Conservation (phyloP, 92 coral and sea anemone genomes). For the Scolanthus callimorphus region DNA sequence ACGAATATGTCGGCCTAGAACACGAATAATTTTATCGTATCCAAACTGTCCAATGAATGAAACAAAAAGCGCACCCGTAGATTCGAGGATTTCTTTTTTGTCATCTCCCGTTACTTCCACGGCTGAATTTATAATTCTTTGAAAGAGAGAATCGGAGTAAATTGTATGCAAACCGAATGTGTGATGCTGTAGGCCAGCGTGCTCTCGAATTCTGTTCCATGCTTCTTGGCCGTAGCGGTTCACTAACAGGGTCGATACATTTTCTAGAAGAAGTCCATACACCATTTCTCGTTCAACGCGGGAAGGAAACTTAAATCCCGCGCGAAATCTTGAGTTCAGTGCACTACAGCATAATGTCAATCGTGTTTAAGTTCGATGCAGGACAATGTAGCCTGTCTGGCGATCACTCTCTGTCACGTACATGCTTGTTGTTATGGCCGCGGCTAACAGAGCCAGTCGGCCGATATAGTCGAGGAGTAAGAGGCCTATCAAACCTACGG, state of each 20-base stretch:
- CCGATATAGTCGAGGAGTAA: too few species aligned
- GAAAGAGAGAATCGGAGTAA: slow-evolving; percentile 59
- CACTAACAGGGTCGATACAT: slow-evolving; percentile 38
- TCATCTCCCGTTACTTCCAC: slow-evolving; percentile 55
- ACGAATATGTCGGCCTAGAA: slow-evolving; percentile 81
- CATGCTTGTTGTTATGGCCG: background rate
- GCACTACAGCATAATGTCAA: too few species aligned
- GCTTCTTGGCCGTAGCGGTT: slow-evolving; percentile 57
- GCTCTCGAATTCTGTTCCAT: slow-evolving; percentile 69
- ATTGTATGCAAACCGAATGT: slow-evolving; percentile 49
- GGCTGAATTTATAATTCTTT: slow-evolving; percentile 38
- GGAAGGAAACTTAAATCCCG: background rate
- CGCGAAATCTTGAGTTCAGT: too few species aligned
- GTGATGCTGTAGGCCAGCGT: slow-evolving; percentile 40
- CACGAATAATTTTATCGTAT: slow-evolving; percentile 71
- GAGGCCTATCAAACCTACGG: too few species aligned
- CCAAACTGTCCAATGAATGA: slow-evolving; percentile 77
- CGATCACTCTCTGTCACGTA: background rate
- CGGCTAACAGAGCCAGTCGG: background rate
- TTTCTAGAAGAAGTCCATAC: slow-evolving; percentile 73
- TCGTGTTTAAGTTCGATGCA: background rate
- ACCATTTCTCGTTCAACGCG: slow-evolving; percentile 14
- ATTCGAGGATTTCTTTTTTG: slow-evolving; percentile 34
- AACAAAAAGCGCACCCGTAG: slow-evolving; percentile 56
- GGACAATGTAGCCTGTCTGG: background rate